Evolutionary conservation across 2,888 invertebrate genomes (phyloP), one percentile per base, ranked within the genome.

Genomic region (Andricus curvator): DNA sequence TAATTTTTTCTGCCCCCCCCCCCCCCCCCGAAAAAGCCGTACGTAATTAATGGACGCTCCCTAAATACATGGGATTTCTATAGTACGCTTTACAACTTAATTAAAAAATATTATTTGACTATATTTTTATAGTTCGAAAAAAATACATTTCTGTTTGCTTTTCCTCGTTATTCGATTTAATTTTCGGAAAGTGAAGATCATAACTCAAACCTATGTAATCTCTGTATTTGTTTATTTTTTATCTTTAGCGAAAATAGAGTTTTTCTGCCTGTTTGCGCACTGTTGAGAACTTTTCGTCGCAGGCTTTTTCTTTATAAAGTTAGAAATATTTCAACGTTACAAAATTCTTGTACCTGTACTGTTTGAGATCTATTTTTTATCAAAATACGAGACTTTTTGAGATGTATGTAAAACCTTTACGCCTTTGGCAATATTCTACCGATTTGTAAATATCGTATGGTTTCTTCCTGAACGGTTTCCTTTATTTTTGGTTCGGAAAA

Each of bases 81-180:
- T 70, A 74, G 51, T 56, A 74, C 51, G 48, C 79, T 81, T 83
- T 85, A 86, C 80, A 82, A 82, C 83, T 84, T 83, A 85, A 84
- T 86, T 86, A 82, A 89, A 90, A 90, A 89, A 89, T 89, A 86
- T 76, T 79, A 62, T 64, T 80, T 84, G 44, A 78, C 83, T 83
- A 84, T 82, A 83, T 85, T 84, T 84, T 80, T 80, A 81, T 84
- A 81, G 77, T 82, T 82, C 84, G 84, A 85, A 87, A 88, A 89
- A 89, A 89, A 89, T 89, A 89, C 87, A 85, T 87, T 85, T 80
- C 85, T 78, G 82, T 84, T 84, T 81, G 83, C 80, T 74, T 74
- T 74, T 74, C n/a, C 20, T 29, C 74, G 56, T 51, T 51, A 74
- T 56, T 74, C 33, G 33, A 56, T 74, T 74, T 56, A n/a, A 29